Evolutionary conservation across 2,888 invertebrate species (phyloP).

Genomic region (Anagyrus pseudococci): DNA sequence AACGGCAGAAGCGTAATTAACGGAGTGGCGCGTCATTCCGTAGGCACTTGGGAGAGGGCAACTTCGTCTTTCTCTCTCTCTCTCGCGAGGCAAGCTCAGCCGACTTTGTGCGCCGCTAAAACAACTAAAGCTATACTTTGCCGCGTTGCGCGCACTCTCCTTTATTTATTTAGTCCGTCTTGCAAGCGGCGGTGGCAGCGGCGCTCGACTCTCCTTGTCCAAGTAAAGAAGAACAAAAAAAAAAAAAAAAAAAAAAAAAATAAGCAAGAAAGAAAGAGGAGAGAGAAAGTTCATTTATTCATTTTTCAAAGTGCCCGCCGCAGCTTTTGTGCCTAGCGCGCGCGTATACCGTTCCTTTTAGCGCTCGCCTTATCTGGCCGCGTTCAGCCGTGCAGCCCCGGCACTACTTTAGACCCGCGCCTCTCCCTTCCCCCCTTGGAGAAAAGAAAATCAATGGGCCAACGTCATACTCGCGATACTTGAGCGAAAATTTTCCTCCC

Average conservation of each 20-base stretch:
- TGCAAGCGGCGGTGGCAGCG: background rate
- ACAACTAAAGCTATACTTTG: background rate
- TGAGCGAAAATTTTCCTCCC: background rate
- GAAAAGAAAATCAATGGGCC: slow-evolving; percentile 20
- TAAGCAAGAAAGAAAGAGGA: background rate
- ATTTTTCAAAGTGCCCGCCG: slow-evolving; percentile 16
- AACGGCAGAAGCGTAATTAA: slow-evolving; percentile 21
- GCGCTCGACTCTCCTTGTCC: background rate
- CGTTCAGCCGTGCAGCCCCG: background rate
- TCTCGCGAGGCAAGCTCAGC: background rate
- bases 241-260: too few species aligned
- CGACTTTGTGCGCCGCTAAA: background rate
- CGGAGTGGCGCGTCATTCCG: slow-evolving; percentile 12
- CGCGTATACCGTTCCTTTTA: background rate
- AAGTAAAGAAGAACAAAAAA: too few species aligned
- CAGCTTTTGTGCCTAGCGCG: background rate
- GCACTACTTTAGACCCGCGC: too few species aligned
- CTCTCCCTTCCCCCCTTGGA: too few species aligned
- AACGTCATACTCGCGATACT: slow-evolving; percentile 5
- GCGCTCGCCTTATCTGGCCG: background rate
- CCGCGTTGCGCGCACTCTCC: background rate
- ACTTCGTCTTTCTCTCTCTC: slow-evolving; percentile 9
- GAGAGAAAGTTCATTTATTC: slow-evolving; percentile 13
- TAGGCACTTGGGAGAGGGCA: slow-evolving; percentile 9
- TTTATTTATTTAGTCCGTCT: slow-evolving; percentile 16